Evolutionary conservation across 2,797 vertebrate species (phyloP), one percentile per base, ranked within the genome.

Genomic region (Squalus acanthias): DNA sequence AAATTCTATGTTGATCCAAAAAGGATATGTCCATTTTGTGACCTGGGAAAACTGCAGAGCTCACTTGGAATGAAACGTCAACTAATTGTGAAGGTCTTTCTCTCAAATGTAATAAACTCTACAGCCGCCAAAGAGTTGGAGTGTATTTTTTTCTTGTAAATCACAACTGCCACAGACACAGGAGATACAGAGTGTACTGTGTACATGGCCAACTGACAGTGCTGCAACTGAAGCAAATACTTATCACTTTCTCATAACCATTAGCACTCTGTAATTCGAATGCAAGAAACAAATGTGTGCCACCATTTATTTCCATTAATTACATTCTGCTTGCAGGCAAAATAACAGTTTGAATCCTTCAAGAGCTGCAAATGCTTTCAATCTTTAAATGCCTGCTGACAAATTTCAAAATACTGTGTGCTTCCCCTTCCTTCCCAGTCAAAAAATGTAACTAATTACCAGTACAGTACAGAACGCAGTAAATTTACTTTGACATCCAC

Each of bases 231-330:
- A 69, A 93, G 65, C n/a, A 93, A 93, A 67, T 67, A 93, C n/a
- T 93, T 93, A 46, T 69, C 91, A 93, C n/a, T n/a, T 92, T 65
- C 60, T 92, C 29, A 15, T 4, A 92, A 20, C 89, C 60, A 63
- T 92, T 92, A 92, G 89, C 89, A 92, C 33, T 92, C 13, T 46
- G 63, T 46, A 12, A 93, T 93, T 93, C 20, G 39, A 46, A 69
- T 22, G 91, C 65, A 39, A 69, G 91, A 24, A 93, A 10, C 63
- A 67, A 92, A 92, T 65, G 63, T 67, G 65, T 39, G 10, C n/a
- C 91, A 67, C 63, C 91, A 93, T 93, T 93, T 46, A 69, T 93
- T 93, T 69, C 63, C 91, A 24, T 69, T 93, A 93, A 93, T 93
- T 69, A 93, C 63, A 69, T 93, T 46, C n/a, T 69, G n/a, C n/a